Evolutionary conservation across 2,113 vertebrate species (phyloP).

Genomic region (Sarotherodon lohbergeri): DNA sequence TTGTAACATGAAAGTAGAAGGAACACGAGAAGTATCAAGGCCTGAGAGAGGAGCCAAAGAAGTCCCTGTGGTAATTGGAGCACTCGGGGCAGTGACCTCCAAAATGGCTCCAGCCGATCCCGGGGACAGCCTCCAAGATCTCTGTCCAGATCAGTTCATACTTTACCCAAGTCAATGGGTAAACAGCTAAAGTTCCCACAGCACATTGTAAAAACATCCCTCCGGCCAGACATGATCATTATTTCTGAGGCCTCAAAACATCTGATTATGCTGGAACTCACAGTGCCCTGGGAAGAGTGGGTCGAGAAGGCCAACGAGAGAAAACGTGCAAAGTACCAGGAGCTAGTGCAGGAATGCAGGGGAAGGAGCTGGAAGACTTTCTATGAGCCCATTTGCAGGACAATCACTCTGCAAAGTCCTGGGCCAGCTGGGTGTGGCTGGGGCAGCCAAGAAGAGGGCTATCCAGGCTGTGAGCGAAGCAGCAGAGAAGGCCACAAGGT

Average conservation of each 20-base stretch:
- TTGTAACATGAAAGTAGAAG: neutral
- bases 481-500: neutral
- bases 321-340: neutral
- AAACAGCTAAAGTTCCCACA: neutral
- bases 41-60: neutral
- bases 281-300: neutral
- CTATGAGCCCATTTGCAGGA: too few species aligned
- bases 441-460: neutral
- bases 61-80: neutral
- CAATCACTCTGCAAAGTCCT: too few species aligned
- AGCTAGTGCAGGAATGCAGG: neutral
- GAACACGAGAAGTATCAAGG: neutral
- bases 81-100: neutral
- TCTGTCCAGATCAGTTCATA: neutral
- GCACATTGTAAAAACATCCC: neutral
- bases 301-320: neutral
- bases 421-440: too few species aligned
- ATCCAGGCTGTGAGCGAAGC: neutral
- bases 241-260: neutral
- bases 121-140: neutral
- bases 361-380: too few species aligned
- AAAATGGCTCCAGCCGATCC: neutral
- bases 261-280: neutral
- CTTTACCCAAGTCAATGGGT: neutral
- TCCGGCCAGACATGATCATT: neutral